Percentiles rank a stretch among this genome's conserved stretches.
These are phyloP conservation scores for Phyllostomus discolor DNA, from an alignment of 2,113 vertebrate species.

Conservation along the genomic window DNA sequence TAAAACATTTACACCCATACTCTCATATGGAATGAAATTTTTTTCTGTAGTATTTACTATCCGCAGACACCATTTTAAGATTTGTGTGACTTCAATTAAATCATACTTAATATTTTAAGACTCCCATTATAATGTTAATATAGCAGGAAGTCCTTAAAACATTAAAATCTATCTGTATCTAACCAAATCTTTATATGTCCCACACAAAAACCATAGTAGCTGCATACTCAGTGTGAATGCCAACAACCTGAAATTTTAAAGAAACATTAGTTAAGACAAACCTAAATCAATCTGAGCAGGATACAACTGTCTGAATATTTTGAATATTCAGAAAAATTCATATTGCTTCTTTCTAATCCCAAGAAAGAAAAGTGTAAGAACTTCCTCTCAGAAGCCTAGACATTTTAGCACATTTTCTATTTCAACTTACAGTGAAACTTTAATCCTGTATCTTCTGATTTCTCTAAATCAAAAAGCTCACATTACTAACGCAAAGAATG, in stretches of 20 bases:
- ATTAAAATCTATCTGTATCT: constrained; percentile 12
- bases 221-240: constrained; percentile 48
- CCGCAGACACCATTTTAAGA: constrained; percentile 43
- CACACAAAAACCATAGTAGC: constrained; percentile 60
- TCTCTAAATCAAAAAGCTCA: constrained; percentile 56
- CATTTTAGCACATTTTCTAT: constrained; percentile 54
- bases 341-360: constrained; percentile 62
- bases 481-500: constrained; percentile 61
- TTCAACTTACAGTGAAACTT: constrained; percentile 61
- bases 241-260: constrained; percentile 67
- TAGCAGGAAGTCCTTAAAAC: constrained; percentile 45
- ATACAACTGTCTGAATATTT: constrained; percentile 57
- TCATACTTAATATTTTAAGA: constrained; percentile 45
- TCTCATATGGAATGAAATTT: constrained; percentile 49
- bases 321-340: constrained; percentile 54
- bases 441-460: constrained; percentile 43
- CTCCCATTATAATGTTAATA: constrained; percentile 33
- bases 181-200: constrained; percentile 47
- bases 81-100: constrained; percentile 63
- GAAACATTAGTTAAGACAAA: constrained; percentile 65
- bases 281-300: constrained; percentile 55
- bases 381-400: constrained; percentile 74
- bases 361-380: constrained; percentile 67
- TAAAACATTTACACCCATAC: constrained; percentile 69
- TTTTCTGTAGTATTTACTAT: constrained; percentile 25